phyloP scores from a whole-genome alignment of 2,113 vertebrate genomes.

The Podarcis raffonei region DNA sequence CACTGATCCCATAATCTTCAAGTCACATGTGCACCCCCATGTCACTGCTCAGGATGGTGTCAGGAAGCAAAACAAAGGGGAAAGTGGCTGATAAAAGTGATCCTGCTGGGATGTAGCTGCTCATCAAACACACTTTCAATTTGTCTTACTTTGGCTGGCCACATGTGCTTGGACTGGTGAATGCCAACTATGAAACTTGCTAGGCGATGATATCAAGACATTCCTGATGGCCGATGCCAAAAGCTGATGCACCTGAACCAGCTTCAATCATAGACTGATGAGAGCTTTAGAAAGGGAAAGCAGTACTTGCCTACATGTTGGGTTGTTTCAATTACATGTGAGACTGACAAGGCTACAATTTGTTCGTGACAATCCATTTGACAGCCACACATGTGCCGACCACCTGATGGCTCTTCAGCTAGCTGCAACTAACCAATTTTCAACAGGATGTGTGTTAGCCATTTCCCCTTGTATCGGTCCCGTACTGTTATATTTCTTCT shows the following conservation, averaged over 20 bases:
- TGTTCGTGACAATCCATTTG: background rate
- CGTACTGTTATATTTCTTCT: too few relatives aligned
- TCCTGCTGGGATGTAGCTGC: constrained; percentile 1
- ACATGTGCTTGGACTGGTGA: constrained; percentile 47
- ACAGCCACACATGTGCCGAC: background rate
- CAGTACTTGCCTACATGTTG: background rate
- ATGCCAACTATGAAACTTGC: constrained; percentile 46
- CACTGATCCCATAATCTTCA: background rate
- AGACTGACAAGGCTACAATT: background rate
- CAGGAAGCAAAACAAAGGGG: constrained; percentile 9
- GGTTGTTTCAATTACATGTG: background rate
- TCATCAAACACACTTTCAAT: constrained; percentile 43
- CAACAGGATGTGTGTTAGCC: too few relatives aligned
- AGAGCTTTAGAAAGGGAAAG: background rate
- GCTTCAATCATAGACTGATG: background rate
- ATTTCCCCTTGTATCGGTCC: too few relatives aligned
- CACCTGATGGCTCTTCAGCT: too few relatives aligned
- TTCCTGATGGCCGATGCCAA: background rate
- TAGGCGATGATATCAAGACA: constrained; percentile 35
- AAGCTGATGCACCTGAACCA: constrained; percentile 6
- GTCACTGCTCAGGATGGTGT: rapidly evolving
- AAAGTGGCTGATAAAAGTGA: constrained; percentile 21
- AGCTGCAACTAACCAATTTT: too few relatives aligned
- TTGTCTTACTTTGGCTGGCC: constrained; percentile 34
- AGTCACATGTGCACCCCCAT: background rate